Percentiles rank a stretch among this genome's conserved stretches.
Conservation (phyloP, 1,140 invertebrate genomes). For the Myzus persicae region DNA sequence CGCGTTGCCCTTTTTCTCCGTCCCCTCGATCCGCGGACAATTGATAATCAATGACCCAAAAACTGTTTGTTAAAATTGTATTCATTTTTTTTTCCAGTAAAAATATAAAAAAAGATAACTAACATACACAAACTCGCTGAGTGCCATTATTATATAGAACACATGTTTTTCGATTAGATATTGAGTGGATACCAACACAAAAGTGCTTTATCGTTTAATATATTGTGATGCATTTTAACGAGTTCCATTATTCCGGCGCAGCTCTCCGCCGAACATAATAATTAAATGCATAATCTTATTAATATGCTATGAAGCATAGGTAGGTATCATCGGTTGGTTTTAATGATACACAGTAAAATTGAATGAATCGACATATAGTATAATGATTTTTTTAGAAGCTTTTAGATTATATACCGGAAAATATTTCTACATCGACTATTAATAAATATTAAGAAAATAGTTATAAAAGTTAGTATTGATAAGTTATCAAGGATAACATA, state of each 20-base stretch:
- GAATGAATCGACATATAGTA: neutral
- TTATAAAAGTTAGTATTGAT: neutral
- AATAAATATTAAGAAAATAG: neutral
- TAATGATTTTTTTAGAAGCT: neutral
- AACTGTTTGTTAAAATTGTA: neutral
- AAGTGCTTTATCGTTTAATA: neutral
- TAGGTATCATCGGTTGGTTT: neutral
- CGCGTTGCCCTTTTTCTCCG: neutral
- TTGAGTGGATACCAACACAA: neutral
- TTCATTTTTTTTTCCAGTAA: neutral
- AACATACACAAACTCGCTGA: neutral
- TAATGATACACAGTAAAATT: neutral
- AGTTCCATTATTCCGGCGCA: neutral
- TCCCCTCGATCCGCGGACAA: neutral
- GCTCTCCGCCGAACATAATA: neutral
- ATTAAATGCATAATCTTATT: neutral
- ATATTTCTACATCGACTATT: neutral
- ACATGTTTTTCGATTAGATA: neutral
- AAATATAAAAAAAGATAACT: neutral
- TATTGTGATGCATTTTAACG: neutral
- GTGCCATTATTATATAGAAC: neutral
- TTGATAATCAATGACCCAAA: conserved; percentile 17
- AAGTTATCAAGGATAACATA: neutral
- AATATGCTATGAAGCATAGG: neutral
- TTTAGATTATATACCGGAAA: neutral